Conservation (phyloP, 1,140 invertebrate genomes). For the Drosophila simulans region DNA sequence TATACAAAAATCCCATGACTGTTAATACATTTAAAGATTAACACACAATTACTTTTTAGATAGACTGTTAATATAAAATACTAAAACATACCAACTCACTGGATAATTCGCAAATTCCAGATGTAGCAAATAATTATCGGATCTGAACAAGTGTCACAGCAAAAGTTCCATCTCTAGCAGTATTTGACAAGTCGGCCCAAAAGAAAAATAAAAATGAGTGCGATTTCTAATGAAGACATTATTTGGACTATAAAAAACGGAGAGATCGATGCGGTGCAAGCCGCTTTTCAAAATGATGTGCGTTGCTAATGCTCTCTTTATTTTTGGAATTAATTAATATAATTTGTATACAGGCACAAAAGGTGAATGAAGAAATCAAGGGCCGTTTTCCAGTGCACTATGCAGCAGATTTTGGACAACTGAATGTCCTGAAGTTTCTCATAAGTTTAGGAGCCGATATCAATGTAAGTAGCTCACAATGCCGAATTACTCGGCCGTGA, state of each 20-base stretch:
- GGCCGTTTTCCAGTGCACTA: slow-evolving; percentile 94
- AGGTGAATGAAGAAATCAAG: slow-evolving; percentile 94
- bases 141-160: slow-evolving; percentile 2
- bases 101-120: slow-evolving; percentile 2
- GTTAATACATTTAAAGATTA: neutral
- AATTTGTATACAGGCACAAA: slow-evolving; percentile 85
- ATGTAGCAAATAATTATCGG: slow-evolving; percentile 17
- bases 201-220: slow-evolving; percentile 59
- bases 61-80: neutral
- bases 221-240: slow-evolving; percentile 61
- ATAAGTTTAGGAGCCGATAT: slow-evolving; percentile 95
- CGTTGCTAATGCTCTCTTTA: neutral
- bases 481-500: neutral
- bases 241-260: slow-evolving; percentile 94
- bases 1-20: neutral
- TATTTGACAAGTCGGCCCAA: slow-evolving; percentile 24
- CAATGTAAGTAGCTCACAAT: slow-evolving; percentile 89
- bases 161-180: slow-evolving; percentile 23
- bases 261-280: slow-evolving; percentile 95
- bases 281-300: slow-evolving; percentile 91
- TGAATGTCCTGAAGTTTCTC: slow-evolving; percentile 94
- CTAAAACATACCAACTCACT: slow-evolving; percentile 17
- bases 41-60: neutral
- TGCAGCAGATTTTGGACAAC: slow-evolving; percentile 98
- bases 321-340: slow-evolving; percentile 2